Evolutionary conservation across 2,113 vertebrate genomes (phyloP).

Genomic region (Emydura subglobosa): DNA sequence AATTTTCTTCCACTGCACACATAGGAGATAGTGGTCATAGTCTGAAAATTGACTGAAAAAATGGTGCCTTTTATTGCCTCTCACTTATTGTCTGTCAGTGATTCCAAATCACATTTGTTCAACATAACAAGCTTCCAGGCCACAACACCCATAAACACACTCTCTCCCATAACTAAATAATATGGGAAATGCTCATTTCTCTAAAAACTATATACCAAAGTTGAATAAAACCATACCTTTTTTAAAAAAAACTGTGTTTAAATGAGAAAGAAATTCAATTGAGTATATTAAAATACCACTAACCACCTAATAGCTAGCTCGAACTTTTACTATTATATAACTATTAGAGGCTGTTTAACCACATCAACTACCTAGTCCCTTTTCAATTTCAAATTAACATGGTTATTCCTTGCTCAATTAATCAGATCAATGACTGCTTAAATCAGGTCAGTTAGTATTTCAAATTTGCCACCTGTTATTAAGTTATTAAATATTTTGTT

Average conservation of each 20-base stretch:
- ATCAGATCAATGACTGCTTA: constrained; percentile 54
- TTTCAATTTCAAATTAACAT: constrained; percentile 68
- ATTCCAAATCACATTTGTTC: constrained; percentile 53
- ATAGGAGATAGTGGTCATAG: constrained; percentile 33
- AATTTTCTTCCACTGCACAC: constrained; percentile 53
- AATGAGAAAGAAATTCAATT: constrained; percentile 53
- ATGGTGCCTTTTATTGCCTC: constrained; percentile 59
- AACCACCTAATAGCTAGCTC: constrained; percentile 25
- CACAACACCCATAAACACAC: too few species aligned
- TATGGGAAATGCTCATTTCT: neutral
- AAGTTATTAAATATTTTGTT: neutral
- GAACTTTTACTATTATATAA: constrained; percentile 38
- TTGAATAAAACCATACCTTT: neutral
- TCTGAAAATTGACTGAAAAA: constrained; percentile 38
- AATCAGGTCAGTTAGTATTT: neutral
- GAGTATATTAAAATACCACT: constrained; percentile 16
- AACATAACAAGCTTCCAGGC: constrained; percentile 24
- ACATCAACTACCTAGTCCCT: constrained; percentile 61
- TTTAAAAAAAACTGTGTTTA: constrained; percentile 12
- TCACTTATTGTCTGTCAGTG: constrained; percentile 43
- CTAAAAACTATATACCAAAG: neutral
- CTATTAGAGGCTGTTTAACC: constrained; percentile 67
- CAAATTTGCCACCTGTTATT: constrained; percentile 24
- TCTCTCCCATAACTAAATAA: neutral
- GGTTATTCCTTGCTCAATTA: constrained; percentile 70